Percentiles rank a stretch among this genome's conserved stretches.
phyloP scores from a whole-genome alignment of 30 jellyfish, hydroid and myxozoan genomes.

The Haliclystus octoradiatus region DNA sequence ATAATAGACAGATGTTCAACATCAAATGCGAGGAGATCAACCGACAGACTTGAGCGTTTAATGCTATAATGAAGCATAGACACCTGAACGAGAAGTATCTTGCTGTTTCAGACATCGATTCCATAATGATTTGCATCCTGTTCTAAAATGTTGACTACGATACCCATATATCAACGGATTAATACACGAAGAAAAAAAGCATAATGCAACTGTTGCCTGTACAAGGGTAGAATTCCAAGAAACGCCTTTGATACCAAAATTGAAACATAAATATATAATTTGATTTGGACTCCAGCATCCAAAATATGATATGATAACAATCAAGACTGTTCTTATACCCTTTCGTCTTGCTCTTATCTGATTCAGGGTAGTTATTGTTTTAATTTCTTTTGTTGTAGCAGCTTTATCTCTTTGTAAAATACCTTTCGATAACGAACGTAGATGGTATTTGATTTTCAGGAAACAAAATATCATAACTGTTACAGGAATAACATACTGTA shows the following conservation, averaged over 20 bases:
- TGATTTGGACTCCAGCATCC: constrained; percentile 65
- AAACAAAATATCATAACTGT: constrained; percentile 35
- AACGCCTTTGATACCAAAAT: constrained; percentile 29
- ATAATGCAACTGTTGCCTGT: constrained; percentile 46
- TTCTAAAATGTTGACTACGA: constrained; percentile 43
- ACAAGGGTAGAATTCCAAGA: constrained; percentile 29
- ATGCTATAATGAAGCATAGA: not conserved
- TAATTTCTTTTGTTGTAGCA: not conserved
- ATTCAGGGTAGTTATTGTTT: not conserved
- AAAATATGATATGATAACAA: constrained; percentile 45
- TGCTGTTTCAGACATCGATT: not conserved
- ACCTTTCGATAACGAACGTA: constrained; percentile 22
- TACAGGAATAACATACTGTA: constrained; percentile 48
- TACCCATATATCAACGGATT: constrained; percentile 42
- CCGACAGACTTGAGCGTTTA: no score
- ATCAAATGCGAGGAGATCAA: no score
- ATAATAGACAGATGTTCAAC: no score
- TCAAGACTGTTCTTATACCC: constrained; percentile 27
- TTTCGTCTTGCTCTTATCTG: constrained; percentile 24
- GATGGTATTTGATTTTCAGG: constrained; percentile 19
- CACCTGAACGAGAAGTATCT: not conserved
- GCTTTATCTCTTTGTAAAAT: constrained; percentile 38
- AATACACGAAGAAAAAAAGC: constrained; percentile 55
- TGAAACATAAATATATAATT: constrained; percentile 40
- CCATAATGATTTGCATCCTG: constrained; percentile 13